Evolutionary conservation across 2,888 invertebrate genomes (phyloP).

Genomic region (Augochlorella aurata): DNA sequence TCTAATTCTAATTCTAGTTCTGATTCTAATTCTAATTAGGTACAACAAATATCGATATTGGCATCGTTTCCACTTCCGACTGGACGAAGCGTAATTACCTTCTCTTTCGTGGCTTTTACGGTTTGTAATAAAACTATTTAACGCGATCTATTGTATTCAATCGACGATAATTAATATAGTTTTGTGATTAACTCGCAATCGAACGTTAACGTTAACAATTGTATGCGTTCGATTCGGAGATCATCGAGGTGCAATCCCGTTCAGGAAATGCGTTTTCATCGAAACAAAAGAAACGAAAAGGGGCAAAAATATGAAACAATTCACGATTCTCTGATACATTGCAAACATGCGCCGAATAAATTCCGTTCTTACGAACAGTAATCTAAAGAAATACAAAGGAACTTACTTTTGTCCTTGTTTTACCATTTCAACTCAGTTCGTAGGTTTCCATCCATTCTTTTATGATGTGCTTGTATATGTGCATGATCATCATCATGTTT

Average conservation of each 20-base stretch:
- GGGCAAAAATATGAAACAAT: constrained; percentile 8
- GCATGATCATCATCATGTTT: too few relatives aligned
- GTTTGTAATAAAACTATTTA: constrained; percentile 9
- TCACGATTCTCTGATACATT: background rate
- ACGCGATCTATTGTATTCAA: constrained; percentile 10
- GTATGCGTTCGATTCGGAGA: constrained; percentile 16
- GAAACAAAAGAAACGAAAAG: background rate
- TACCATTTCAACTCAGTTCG: background rate
- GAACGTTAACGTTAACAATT: constrained; percentile 1
- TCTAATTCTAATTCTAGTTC: background rate
- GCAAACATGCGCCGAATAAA: background rate
- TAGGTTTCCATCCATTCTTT: background rate
- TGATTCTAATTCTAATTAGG: constrained; percentile 22
- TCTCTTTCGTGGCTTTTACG: background rate
- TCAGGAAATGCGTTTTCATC: background rate
- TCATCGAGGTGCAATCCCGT: constrained; percentile 4
- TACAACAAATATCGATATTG: constrained; percentile 41
- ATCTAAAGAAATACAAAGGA: background rate
- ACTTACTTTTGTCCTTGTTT: too few relatives aligned
- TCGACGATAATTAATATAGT: constrained; percentile 16
- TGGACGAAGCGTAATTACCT: constrained; percentile 25
- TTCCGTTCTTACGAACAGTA: background rate
- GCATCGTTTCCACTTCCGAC: constrained; percentile 29
- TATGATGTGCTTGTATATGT: too few relatives aligned
- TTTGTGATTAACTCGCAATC: background rate